Conservation (phyloP, 2,113 vertebrate species). For the Ginglymostoma cirratum region DNA sequence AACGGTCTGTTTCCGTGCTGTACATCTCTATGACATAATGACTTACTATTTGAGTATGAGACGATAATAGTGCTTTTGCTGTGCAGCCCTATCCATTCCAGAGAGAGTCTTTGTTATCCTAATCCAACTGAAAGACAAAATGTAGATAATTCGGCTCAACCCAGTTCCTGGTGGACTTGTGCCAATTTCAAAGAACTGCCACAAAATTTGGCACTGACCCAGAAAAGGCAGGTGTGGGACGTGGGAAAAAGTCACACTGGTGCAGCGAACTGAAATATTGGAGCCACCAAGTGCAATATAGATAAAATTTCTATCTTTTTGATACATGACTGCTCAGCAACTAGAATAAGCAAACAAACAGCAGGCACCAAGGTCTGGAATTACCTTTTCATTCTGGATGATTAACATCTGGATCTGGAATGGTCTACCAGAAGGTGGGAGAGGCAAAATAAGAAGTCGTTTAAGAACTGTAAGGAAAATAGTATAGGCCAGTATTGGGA, state of each 20-base stretch:
- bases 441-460: not conserved
- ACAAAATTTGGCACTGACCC: not conserved
- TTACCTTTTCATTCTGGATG: not conserved
- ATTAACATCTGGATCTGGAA: not conserved
- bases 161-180: not conserved
- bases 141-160: not conserved
- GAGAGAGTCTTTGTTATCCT: not conserved
- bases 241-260: not conserved
- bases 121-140: not conserved
- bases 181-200: not conserved
- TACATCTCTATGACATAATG: too few species aligned
- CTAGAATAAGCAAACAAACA: not conserved
- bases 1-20: too few species aligned
- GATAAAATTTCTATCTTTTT: not conserved
- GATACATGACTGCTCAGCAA: not conserved
- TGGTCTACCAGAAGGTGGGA: too few species aligned
- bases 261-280: not conserved
- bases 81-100: not conserved
- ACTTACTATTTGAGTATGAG: not conserved
- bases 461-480: not conserved
- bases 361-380: not conserved
- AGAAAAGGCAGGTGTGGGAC: not conserved
- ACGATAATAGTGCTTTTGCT: not conserved
- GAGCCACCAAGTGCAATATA: not conserved
- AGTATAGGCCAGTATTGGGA: not conserved